A percentile compares a stretch with the other conserved stretches of the same genome.
Conservation (phyloP, 2,888 invertebrate genomes). For the Scelioninae gen. 2 region DNA sequence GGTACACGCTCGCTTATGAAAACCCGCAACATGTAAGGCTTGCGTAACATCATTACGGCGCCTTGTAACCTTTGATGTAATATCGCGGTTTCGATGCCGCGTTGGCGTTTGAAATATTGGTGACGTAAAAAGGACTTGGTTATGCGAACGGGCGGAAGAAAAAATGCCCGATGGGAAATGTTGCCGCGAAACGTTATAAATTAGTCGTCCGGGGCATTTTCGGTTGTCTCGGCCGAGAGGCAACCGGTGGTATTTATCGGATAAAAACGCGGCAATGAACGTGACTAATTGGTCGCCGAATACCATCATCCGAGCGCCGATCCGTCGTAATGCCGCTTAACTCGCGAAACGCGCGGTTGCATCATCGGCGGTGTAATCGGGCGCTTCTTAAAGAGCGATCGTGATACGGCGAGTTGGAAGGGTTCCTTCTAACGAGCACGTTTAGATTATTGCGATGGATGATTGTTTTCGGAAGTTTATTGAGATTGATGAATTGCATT, state of each 20-base stretch:
- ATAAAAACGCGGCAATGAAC: conserved; percentile 43
- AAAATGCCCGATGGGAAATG: conserved; percentile 30
- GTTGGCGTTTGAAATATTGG: conserved; percentile 39
- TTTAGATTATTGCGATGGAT: conserved; percentile 50
- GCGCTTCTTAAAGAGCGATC: conserved; percentile 48
- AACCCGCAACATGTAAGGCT: conserved; percentile 42
- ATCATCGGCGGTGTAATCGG: conserved; percentile 46
- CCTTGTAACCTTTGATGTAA: conserved; percentile 55
- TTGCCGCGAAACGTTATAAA: conserved; percentile 32
- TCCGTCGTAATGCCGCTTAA: conserved; percentile 40
- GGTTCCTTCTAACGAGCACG: conserved; percentile 36
- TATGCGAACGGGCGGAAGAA: conserved; percentile 27
- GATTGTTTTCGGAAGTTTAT: conserved; percentile 41
- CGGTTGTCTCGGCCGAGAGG: conserved; percentile 1
- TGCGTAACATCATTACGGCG: conserved; percentile 51
- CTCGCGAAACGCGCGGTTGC: conserved; percentile 43
- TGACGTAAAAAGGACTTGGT: conserved; percentile 32
- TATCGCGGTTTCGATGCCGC: conserved; percentile 51
- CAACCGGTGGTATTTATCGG: conserved; percentile 38
- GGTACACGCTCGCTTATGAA: conserved; percentile 38
- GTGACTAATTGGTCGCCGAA: conserved; percentile 53
- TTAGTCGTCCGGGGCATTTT: conserved; percentile 32
- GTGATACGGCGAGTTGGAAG: conserved; percentile 32
- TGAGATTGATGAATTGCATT: conserved; percentile 43
- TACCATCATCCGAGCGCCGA: conserved; percentile 44